Conservation (phyloP, 2,113 vertebrate species). For the Myotis davidii region DNA sequence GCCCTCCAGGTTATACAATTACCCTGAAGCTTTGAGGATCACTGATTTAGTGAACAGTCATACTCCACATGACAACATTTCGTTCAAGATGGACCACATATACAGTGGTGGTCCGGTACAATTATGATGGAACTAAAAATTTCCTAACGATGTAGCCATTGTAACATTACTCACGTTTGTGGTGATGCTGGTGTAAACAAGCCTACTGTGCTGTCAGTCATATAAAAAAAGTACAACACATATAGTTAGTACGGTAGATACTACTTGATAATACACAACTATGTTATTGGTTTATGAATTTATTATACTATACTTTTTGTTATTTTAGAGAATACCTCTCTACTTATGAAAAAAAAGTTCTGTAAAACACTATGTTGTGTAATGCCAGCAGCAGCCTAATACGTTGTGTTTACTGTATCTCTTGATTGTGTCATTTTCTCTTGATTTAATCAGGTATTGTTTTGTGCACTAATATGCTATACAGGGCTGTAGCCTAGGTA, state of each 20-base stretch:
- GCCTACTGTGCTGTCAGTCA: background rate
- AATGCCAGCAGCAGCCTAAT: background rate
- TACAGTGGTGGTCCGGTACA: background rate
- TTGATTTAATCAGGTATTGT: background rate
- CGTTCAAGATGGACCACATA: background rate
- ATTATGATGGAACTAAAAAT: background rate
- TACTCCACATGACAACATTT: background rate
- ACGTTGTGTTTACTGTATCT: background rate
- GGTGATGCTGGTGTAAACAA: background rate
- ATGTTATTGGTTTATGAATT: background rate
- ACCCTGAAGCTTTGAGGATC: background rate
- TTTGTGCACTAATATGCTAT: background rate
- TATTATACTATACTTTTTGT: background rate
- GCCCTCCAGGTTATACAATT: background rate
- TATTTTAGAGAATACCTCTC: background rate
- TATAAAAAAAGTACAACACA: background rate
- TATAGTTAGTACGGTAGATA: background rate
- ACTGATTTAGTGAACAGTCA: background rate
- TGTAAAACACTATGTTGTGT: background rate
- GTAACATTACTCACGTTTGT: background rate
- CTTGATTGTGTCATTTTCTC: background rate
- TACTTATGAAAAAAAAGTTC: background rate
- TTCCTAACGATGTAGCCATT: background rate
- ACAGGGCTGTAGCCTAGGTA: background rate
- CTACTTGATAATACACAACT: background rate